Evolutionary conservation across 2,888 invertebrate genomes (phyloP).

Genomic region (Himalopsyche tibetana): DNA sequence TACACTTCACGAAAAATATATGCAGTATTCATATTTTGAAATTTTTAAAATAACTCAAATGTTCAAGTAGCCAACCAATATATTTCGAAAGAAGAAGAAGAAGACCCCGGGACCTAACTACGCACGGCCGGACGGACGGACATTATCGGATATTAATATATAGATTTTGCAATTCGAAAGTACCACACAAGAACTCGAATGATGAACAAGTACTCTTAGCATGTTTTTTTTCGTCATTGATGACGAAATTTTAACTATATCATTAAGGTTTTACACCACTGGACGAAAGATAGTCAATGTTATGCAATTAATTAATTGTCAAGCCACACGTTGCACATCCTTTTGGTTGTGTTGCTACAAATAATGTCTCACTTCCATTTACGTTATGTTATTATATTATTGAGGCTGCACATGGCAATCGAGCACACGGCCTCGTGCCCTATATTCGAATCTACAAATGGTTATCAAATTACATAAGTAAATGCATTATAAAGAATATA

Average conservation of each 20-base stretch:
- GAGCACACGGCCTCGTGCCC: background rate
- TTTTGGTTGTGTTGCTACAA: background rate
- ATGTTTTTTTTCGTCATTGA: no score
- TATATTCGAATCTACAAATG: background rate
- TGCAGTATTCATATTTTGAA: no score
- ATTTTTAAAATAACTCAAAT: no score
- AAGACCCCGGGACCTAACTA: no score
- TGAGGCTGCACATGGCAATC: background rate
- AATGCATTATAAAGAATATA: background rate
- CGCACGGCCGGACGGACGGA: no score
- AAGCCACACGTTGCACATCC: background rate
- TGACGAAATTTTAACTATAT: background rate
- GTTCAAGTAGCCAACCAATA: no score
- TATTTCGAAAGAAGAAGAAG: no score
- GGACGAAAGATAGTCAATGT: background rate
- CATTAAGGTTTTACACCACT: background rate
- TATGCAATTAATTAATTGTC: background rate
- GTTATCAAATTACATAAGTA: background rate
- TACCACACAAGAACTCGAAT: no score
- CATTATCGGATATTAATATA: no score
- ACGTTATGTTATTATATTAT: background rate
- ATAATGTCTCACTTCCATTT: constrained; percentile 11
- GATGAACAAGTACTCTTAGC: no score
- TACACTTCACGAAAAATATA: no score
- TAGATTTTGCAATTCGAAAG: no score